Conservation (phyloP, 2,888 invertebrate genomes). For the Andrena bucephala region DNA sequence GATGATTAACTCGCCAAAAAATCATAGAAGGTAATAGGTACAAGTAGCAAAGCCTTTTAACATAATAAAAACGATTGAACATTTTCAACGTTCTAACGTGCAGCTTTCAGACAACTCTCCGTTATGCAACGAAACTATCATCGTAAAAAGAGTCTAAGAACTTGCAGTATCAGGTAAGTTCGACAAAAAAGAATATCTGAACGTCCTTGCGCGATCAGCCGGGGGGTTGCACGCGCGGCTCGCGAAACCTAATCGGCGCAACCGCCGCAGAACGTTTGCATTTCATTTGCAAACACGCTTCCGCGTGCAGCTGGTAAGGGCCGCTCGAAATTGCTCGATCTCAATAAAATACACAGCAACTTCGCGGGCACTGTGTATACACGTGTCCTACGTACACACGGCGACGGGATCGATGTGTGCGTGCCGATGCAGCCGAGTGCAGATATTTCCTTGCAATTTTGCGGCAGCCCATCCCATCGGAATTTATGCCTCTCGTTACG, state of each 20-base stretch:
- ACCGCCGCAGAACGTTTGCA: not conserved
- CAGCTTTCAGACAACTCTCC: too few species aligned
- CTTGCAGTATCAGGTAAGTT: too few species aligned
- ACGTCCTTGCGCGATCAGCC: not conserved
- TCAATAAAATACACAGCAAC: conserved; percentile 43
- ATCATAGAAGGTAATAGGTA: too few species aligned
- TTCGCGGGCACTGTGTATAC: conserved; percentile 14
- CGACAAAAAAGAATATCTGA: conserved; percentile 1
- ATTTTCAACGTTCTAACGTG: too few species aligned
- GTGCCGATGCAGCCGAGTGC: conserved; percentile 28
- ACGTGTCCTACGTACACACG: conserved; percentile 1
- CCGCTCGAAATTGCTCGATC: conserved; percentile 49
- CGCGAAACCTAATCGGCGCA: conserved; percentile 37
- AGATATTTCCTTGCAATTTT: conserved; percentile 47
- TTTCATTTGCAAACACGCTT: conserved; percentile 40
- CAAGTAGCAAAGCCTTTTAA: too few species aligned
- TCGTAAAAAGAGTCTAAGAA: too few species aligned
- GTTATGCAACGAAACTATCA: too few species aligned
- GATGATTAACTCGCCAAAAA: too few species aligned
- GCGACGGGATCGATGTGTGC: not conserved
- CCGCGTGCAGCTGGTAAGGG: conserved; percentile 40
- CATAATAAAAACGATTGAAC: too few species aligned
- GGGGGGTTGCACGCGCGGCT: conserved; percentile 17
- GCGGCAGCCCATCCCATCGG: conserved; percentile 16
- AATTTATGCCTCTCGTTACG: conserved; percentile 54